Conservation (phyloP, 2,113 vertebrate genomes). For the Promerops cafer region DNA sequence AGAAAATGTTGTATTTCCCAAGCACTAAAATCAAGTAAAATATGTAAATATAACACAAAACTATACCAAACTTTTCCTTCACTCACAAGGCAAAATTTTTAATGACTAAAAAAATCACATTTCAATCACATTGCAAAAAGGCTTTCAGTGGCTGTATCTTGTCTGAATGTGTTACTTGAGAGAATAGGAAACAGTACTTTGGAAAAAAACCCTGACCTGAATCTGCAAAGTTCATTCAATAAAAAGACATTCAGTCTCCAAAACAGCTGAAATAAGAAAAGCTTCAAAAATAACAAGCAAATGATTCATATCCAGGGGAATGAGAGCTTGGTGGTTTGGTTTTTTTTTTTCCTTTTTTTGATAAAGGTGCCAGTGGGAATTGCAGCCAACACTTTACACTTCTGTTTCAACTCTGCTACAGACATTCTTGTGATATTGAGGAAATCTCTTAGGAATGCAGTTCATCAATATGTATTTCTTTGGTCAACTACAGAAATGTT, state of each 20-base stretch:
- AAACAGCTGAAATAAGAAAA: neutral
- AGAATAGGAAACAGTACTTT: neutral
- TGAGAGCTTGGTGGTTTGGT: neutral
- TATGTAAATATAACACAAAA: neutral
- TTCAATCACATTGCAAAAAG: neutral
- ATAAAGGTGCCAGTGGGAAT: neutral
- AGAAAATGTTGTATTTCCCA: neutral
- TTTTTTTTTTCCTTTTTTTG: neutral
- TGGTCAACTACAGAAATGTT: neutral
- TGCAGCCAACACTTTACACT: neutral
- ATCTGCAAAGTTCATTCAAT: neutral
- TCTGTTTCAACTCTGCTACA: neutral
- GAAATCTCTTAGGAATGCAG: neutral
- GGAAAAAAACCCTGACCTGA: fast-evolving
- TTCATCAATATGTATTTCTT: neutral
- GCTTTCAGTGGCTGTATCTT: neutral
- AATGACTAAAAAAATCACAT: neutral
- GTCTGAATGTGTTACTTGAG: neutral
- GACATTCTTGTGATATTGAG: neutral
- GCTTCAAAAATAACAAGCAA: neutral
- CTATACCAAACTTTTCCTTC: neutral
- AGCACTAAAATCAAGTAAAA: neutral
- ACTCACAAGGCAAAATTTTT: neutral
- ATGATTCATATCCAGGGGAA: neutral
- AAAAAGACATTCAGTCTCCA: neutral